Base-by-base conservation (phyloP, 2,113 vertebrate genomes). In the Hydrolagus affinis region DNA sequence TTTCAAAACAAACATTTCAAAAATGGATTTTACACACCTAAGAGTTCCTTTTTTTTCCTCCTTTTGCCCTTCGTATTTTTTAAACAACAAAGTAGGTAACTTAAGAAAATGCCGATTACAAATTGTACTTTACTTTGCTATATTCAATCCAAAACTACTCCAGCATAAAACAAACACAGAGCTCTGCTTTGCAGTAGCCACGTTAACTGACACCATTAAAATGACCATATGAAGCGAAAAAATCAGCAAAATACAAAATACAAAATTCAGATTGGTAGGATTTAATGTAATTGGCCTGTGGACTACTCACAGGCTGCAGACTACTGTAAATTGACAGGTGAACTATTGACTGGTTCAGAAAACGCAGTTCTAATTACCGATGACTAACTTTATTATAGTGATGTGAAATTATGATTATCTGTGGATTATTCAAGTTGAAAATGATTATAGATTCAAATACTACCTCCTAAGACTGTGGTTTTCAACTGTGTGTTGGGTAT, bases 221-320 rank as follows among this genome's bases (percentile, higher is more conserved):
- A 28, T 83, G 8, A 66, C 7, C 77, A 83, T 3, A 66, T 83
- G 78, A 66, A 21, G 78, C 25, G 30, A 44, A 44, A 32, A 66
- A 32, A 66, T 30, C 8, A 83, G 66, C 10, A 30, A 1, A 8
- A 25, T 60, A 83, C 25, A 17, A 7, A 66, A 66, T 21, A 25
- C 62, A 83, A 23, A 19, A 64, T 83, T 83, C 78, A 59, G 30
- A 66, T 21, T 83, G 23, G 32, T 66, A 66, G 60, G 62, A 66
- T 66, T 83, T 30, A 32, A 14, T 66, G 17, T 19, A 8, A 30
- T 2, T 83, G 56, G 44, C 10, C 2, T 6, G 14, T n/a, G 21
- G 25, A 23, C 70, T 28, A 8, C n/a, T 70, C 11, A 72, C 14
- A 25, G 28, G 25, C 25, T 25, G 15, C 15, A 74, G 44, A 14